These are phyloP conservation scores for Plutella xylostella DNA, from an alignment of 2,888 invertebrate genomes.

Conservation along the genomic window DNA sequence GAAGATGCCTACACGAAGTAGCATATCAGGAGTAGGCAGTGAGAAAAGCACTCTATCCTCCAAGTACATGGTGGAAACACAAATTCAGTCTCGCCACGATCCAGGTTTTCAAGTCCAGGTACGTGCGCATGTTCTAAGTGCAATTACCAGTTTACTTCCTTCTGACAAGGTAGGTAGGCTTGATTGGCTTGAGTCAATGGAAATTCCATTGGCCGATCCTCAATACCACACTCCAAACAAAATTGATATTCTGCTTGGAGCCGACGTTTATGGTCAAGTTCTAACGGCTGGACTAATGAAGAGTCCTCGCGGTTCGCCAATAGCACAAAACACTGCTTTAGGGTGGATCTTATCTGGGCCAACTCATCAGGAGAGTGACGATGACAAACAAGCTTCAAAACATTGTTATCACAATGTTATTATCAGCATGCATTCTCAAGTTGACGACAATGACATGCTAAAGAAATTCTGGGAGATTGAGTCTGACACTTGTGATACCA, in stretches of 20 bases:
- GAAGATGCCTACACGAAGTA: background rate
- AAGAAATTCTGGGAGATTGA: background rate
- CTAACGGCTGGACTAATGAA: background rate
- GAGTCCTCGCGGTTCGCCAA: background rate
- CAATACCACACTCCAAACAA: background rate
- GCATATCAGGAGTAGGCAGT: background rate
- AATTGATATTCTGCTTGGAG: background rate
- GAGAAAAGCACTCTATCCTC: background rate
- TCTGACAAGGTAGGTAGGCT: background rate
- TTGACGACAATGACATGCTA: background rate
- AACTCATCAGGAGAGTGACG: too few relatives aligned
- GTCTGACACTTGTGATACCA: background rate
- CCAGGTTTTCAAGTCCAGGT: background rate
- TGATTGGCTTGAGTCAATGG: background rate
- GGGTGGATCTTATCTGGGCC: too few relatives aligned
- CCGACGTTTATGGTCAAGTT: background rate
- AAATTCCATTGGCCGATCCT: background rate
- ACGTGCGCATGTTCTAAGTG: background rate
- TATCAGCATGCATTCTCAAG: background rate
- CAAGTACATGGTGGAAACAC: background rate
- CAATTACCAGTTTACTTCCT: background rate
- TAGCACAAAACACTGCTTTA: too few relatives aligned
- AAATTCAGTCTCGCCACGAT: background rate
- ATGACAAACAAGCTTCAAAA: too few relatives aligned
- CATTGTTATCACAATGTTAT: too few relatives aligned